Base-by-base conservation (phyloP, 2,888 invertebrate species). In the Rhorus exstirpatorius region DNA sequence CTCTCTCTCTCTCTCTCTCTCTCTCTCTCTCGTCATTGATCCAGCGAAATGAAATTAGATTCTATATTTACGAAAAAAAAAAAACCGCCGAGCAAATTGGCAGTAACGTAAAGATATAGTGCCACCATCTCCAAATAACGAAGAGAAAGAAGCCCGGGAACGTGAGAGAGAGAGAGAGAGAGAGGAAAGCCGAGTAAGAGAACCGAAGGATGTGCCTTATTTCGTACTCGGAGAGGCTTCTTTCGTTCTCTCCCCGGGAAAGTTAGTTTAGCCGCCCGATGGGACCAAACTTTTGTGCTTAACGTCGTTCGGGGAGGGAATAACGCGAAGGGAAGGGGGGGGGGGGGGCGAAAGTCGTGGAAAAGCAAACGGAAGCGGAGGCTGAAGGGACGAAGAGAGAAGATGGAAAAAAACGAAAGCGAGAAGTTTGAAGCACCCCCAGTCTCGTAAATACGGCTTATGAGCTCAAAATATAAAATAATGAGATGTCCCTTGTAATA, bases 401-500 rank as follows among this genome's bases (percentile, higher is more conserved):
- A 10, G 17, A 17, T 17, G 75, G 58, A 46, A 26, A 63, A 71
- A 68, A 74, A 51, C 61, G 46, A 63, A 67, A 26, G 44, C 35
- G 63, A 74, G 53, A 65, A 79, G 74, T 67, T 70, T 67, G 55
- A 61, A 78, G 61, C 44, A 24, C 61, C 65, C 68, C 79, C 58
- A n/a, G n/a, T 84, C 87, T 89, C 90, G 89, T 90, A 90, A 90
- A 90, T 90, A 88, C 85, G 83, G 89, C 90, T 90, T 90, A 89
- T 86, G 83, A 85, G 87, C 87, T 90, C 87, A 87, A 88, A 89
- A 90, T 86, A 85, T 88, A 85, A 89, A 89, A 90, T 89, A 90
- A 90, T 88, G 89, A 90, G 87, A 87, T 82, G 86, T 87, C 86
- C 84, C 81, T 87, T 84, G 89, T 89, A 88, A 89, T 90, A 90